Percentiles rank a stretch among this genome's conserved stretches.
phyloP scores from a whole-genome alignment of 2,113 vertebrate species.

The Eclectus roratus region DNA sequence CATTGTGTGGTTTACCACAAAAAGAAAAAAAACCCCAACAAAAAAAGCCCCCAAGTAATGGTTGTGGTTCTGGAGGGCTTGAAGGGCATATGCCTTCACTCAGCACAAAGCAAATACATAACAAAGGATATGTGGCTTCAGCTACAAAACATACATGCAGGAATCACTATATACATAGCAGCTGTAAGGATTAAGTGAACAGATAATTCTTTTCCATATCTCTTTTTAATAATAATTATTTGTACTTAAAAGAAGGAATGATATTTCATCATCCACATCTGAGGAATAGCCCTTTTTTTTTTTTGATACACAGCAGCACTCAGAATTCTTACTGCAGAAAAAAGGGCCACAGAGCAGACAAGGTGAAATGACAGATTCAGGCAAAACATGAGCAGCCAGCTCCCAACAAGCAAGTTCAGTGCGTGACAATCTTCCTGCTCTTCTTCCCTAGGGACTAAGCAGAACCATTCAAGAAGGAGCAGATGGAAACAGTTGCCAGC shows the following conservation, averaged over 20 bases:
- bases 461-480: background rate
- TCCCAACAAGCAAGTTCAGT: background rate
- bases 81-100: background rate
- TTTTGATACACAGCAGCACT: background rate
- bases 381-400: conserved; percentile 6
- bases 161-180: background rate
- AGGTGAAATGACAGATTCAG: background rate
- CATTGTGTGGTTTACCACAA: background rate
- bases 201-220: background rate
- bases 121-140: background rate
- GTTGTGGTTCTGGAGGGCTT: background rate
- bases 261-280: background rate
- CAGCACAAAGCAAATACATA: background rate
- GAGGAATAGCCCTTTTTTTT: background rate
- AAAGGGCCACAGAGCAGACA: background rate
- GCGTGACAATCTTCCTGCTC: background rate
- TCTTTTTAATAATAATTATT: background rate
- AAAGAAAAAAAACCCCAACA: background rate
- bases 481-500: conserved; percentile 22
- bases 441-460: background rate
- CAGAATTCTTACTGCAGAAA: background rate
- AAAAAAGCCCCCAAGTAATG: background rate
- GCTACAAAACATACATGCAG: background rate
- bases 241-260: background rate
- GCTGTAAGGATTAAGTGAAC: background rate